A percentile compares a stretch with the other conserved stretches of the same genome.
Evolutionary conservation across 1,140 invertebrate species (phyloP).

Genomic region (Venturia canescens): DNA sequence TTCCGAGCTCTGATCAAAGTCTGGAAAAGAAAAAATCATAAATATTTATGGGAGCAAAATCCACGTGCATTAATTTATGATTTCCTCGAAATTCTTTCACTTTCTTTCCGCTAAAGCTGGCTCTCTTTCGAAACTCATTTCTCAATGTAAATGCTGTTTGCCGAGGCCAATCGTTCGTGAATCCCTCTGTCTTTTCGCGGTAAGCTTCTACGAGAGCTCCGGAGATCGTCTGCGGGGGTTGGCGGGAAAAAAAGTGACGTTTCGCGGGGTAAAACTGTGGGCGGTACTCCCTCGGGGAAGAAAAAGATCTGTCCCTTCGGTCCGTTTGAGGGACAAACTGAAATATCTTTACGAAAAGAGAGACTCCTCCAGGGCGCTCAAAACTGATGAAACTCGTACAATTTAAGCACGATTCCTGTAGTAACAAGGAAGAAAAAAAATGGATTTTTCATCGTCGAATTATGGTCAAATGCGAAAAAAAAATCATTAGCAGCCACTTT

Average conservation of each 20-base stretch:
- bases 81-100: constrained; percentile 14
- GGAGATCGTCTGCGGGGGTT: background rate
- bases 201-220: constrained; percentile 38
- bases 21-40: background rate
- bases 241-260: constrained; percentile 13
- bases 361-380: too few relatives aligned
- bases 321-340: constrained; percentile 23
- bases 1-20: background rate
- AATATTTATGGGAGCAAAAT: background rate
- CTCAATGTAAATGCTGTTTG: constrained; percentile 72
- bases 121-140: constrained; percentile 71
- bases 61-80: background rate
- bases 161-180: constrained; percentile 27
- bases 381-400: too few relatives aligned
- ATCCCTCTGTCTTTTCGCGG: constrained; percentile 23
- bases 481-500: too few relatives aligned
- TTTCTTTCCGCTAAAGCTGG: constrained; percentile 24
- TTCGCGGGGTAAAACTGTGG: constrained; percentile 9
- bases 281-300: background rate
- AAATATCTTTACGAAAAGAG: background rate
- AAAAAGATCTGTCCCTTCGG: constrained; percentile 11
- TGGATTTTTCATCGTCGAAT: too few relatives aligned
- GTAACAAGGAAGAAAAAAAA: background rate
- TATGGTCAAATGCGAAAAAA: too few relatives aligned
- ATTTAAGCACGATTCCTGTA: background rate